Evolutionary conservation across 2,113 vertebrate species (phyloP), one percentile per base, ranked within the genome.

Genomic region (Picathartes gymnocephalus): DNA sequence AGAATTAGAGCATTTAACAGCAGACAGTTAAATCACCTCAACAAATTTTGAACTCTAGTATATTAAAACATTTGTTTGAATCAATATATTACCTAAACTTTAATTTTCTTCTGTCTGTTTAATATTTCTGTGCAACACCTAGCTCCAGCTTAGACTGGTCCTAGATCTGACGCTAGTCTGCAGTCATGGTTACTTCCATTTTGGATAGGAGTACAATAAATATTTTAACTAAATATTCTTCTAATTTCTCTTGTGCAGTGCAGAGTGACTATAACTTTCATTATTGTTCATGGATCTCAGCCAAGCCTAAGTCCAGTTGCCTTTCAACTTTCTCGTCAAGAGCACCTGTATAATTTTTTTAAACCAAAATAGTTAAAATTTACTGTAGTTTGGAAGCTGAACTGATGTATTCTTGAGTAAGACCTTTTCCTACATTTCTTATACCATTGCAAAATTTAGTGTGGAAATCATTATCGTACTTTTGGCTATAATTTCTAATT

Each of bases 401-500:
- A 42, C 56, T 50, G 78, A 48, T 81, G 28, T 54, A 48, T 90
- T 93, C 44, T 91, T 81, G 35, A 86, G 21, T 81, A 68, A 78
- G 30, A 51, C 30, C 23, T 90, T 93, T 90, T 76, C 62, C 74
- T 91, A 64, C 15, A 90, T 96, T 96, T 97, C 76, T 95, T 90
- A 77, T 71, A 68, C 40, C 58, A 53, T 86, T 86, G 53, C 73
- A 85, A 93, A 94, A 93, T 96, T 97, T 87, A 95, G 70, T 66
- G 37, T 95, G 94, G 95, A 97, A 97, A 97, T 95, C 76, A 91
- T 96, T 91, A 92, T 70, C 35, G 70, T 81, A 39, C 18, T 92
- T 97, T 96, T 93, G 70, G 91, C 69, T 93, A 80, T 85, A 90
- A 92, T 85, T 96, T 87, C 79, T 97, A 92, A 93, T 90, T 82